These are phyloP conservation scores for Bombus picipes DNA, from an alignment of 1,140 invertebrate species.

Conservation along the genomic window DNA sequence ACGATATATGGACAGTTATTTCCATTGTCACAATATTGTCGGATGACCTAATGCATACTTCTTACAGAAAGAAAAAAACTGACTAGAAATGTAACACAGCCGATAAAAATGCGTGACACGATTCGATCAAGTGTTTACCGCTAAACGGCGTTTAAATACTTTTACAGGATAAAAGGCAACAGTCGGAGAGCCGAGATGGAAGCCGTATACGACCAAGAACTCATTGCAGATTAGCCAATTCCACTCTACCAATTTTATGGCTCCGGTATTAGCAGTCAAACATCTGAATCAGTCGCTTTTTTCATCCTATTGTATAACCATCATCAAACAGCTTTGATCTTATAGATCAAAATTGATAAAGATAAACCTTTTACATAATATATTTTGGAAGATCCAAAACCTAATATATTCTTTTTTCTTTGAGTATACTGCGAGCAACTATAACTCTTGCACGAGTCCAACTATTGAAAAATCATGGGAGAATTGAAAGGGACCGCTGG, in stretches of 20 bases:
- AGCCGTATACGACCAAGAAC: conserved; percentile 10
- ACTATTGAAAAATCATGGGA: neutral
- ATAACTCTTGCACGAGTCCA: neutral
- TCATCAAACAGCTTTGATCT: neutral
- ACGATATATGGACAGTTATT: neutral
- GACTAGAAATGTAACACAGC: neutral
- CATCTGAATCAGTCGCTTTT: neutral
- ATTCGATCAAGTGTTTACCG: conserved; percentile 9
- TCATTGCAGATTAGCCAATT: neutral
- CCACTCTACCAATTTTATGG: neutral
- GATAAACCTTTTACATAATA: neutral
- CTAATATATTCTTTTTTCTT: neutral
- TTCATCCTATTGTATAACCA: neutral
- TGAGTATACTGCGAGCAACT: neutral
- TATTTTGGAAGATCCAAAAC: neutral
- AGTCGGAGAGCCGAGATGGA: neutral
- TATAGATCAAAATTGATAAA: too few relatives aligned
- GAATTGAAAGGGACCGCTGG: neutral
- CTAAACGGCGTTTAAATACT: conserved; percentile 26
- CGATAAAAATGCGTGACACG: neutral
- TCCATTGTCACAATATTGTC: neutral
- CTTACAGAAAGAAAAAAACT: neutral
- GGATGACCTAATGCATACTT: neutral
- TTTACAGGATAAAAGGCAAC: conserved; percentile 27
- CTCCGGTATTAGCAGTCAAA: too few relatives aligned